Evolutionary conservation across 1,140 invertebrate species (phyloP).

Genomic region (Drosophila arawakana): DNA sequence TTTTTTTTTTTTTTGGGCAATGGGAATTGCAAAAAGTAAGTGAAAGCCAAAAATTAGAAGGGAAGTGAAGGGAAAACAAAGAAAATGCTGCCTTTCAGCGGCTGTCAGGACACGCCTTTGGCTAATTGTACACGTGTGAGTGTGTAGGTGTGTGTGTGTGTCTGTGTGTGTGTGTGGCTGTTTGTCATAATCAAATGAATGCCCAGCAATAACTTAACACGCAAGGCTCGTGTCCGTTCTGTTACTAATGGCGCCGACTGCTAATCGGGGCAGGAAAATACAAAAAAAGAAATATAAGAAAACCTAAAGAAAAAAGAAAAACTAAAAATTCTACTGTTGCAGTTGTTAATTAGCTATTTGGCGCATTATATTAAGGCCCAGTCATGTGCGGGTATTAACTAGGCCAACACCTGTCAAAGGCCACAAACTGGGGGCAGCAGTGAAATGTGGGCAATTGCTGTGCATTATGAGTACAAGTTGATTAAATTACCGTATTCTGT

Average conservation of each 20-base stretch:
- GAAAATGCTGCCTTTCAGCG: slow-evolving; percentile 52
- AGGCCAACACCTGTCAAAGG: slow-evolving; percentile 44
- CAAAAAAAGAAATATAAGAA: neutral
- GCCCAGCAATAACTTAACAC: slow-evolving; percentile 67
- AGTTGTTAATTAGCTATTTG: slow-evolving; percentile 75
- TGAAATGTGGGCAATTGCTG: neutral
- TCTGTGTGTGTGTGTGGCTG: slow-evolving; percentile 32
- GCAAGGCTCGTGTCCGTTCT: slow-evolving; percentile 58
- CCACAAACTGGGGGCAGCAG: slow-evolving; percentile 6
- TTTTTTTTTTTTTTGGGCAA: slow-evolving; percentile 37
- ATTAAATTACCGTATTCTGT: slow-evolving; percentile 34
- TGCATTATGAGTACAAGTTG: slow-evolving; percentile 33
- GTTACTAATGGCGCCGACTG: slow-evolving; percentile 65
- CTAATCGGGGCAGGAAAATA: slow-evolving; percentile 50
- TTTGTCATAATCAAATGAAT: slow-evolving; percentile 79
- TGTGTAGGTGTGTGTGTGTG: neutral
- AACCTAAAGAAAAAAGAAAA: neutral
- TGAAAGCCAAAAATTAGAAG: slow-evolving; percentile 1
- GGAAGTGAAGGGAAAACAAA: slow-evolving; percentile 29
- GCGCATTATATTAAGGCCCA: slow-evolving; percentile 62
- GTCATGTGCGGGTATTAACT: slow-evolving; percentile 55
- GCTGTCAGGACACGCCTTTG: slow-evolving; percentile 65
- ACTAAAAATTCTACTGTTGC: slow-evolving; percentile 55
- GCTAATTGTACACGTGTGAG: slow-evolving; percentile 56
- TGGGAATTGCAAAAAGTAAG: slow-evolving; percentile 21